A percentile compares a stretch with the other conserved stretches of the same genome.
These are phyloP conservation scores for Thymelicus acteon DNA, from an alignment of 2,888 invertebrate genomes.

Conservation along the genomic window DNA sequence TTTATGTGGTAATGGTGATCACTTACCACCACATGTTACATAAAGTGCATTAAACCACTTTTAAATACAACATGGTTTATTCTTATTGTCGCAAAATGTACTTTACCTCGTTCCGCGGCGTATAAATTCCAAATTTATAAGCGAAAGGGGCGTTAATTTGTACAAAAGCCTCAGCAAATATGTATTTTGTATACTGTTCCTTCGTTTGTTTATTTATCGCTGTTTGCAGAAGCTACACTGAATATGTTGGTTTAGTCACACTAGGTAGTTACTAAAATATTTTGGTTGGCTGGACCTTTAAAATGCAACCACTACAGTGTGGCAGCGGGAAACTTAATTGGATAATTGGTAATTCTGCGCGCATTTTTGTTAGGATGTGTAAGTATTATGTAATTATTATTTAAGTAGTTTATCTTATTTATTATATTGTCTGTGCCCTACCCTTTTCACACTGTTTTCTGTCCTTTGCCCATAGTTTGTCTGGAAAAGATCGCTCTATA, in stretches of 20 bases:
- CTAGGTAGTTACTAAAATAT: neutral
- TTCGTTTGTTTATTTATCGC: conserved; percentile 11
- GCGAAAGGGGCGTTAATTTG: conserved; percentile 13
- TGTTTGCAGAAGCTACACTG: neutral
- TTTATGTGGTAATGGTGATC: too few relatives aligned
- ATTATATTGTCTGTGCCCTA: too few relatives aligned
- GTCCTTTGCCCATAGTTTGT: too few relatives aligned
- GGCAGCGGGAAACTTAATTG: too few relatives aligned
- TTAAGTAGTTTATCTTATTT: too few relatives aligned
- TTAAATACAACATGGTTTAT: neutral
- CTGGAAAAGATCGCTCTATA: too few relatives aligned
- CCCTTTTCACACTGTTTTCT: too few relatives aligned
- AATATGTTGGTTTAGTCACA: neutral
- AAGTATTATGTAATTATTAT: too few relatives aligned
- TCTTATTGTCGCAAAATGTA: neutral
- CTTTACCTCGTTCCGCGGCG: neutral
- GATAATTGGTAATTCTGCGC: too few relatives aligned
- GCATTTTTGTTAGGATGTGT: too few relatives aligned
- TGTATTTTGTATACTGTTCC: conserved; percentile 13
- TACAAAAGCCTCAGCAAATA: conserved; percentile 15
- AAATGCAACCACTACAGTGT: neutral
- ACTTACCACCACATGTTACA: too few relatives aligned
- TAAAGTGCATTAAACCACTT: neutral
- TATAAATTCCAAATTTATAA: neutral
- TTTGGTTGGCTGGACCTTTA: neutral